These are phyloP conservation scores for Lacanobia oleracea DNA, from an alignment of 2,888 invertebrate species.

Conservation along the genomic window DNA sequence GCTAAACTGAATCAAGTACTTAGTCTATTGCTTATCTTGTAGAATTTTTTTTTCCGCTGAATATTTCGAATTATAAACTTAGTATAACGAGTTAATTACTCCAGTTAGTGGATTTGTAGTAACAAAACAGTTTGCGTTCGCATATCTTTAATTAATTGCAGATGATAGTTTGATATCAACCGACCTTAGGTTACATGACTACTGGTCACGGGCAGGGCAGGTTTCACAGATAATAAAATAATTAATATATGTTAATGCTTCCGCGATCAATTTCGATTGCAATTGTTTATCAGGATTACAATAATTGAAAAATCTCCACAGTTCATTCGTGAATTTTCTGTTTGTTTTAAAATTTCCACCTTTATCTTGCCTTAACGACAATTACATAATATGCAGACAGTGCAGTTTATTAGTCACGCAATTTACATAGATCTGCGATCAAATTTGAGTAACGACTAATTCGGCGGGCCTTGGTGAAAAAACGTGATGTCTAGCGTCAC, in stretches of 20 bases:
- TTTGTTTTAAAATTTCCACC: conserved; percentile 21
- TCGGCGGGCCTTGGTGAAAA: conserved; percentile 64
- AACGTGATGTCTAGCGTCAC: conserved; percentile 54
- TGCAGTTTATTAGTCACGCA: conserved; percentile 67
- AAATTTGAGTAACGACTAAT: conserved; percentile 60
- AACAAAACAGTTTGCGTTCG: conserved; percentile 56
- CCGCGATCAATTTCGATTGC: conserved; percentile 62
- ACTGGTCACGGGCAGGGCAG: conserved; percentile 73
- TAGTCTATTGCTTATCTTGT: background rate
- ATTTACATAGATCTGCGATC: conserved; percentile 71
- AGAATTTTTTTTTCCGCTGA: background rate
- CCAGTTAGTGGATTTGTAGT: conserved; percentile 37
- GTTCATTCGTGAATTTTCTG: conserved; percentile 1
- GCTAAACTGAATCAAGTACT: background rate
- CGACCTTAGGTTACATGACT: conserved; percentile 73
- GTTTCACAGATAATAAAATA: conserved; percentile 70
- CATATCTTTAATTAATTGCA: conserved; percentile 61
- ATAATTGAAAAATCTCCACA: conserved; percentile 26
- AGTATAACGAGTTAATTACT: conserved; percentile 7
- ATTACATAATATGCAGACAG: conserved; percentile 64
- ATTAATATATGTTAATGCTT: conserved; percentile 67
- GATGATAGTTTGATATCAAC: conserved; percentile 65
- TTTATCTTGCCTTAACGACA: conserved; percentile 39
- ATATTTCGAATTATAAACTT: background rate
- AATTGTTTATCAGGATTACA: conserved; percentile 25